Percentiles rank a stretch among this genome's conserved stretches.
phyloP scores from a whole-genome alignment of 2,888 invertebrate genomes.

The Oligia fasciuncula region DNA sequence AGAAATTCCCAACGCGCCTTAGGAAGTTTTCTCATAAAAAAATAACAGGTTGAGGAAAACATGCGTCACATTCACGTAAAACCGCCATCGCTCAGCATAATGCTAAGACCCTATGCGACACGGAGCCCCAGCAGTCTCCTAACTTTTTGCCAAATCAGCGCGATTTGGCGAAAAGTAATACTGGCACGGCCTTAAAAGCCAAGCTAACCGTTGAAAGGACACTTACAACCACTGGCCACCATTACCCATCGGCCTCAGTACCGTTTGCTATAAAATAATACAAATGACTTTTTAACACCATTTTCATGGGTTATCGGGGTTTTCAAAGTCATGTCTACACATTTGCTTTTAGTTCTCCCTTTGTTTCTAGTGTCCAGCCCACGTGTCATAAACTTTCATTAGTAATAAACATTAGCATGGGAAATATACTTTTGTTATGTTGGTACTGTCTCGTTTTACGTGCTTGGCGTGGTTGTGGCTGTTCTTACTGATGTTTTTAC shows the following conservation, averaged over 20 bases:
- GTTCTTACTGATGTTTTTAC: not conserved
- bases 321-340: slow-evolving; percentile 48
- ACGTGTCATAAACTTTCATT: slow-evolving; percentile 57
- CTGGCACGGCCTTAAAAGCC: no score
- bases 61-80: not conserved
- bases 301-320: slow-evolving; percentile 29
- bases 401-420: slow-evolving; percentile 56
- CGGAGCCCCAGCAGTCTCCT: no score
- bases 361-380: slow-evolving; percentile 34
- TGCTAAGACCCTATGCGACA: not conserved
- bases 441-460: slow-evolving; percentile 14
- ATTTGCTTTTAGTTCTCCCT: slow-evolving; percentile 39
- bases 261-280: slow-evolving; percentile 47
- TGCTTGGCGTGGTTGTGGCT: not conserved
- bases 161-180: no score
- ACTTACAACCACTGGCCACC: not conserved
- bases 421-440: slow-evolving; percentile 52
- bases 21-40: no score
- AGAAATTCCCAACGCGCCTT: no score
- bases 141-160: no score
- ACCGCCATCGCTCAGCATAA: not conserved
- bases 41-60: not conserved
- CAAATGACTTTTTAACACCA: slow-evolving; percentile 38
- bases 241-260: not conserved
- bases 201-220: not conserved